Base-by-base conservation (phyloP, 2,888 invertebrate genomes). In the Andrena trimmerana region DNA sequence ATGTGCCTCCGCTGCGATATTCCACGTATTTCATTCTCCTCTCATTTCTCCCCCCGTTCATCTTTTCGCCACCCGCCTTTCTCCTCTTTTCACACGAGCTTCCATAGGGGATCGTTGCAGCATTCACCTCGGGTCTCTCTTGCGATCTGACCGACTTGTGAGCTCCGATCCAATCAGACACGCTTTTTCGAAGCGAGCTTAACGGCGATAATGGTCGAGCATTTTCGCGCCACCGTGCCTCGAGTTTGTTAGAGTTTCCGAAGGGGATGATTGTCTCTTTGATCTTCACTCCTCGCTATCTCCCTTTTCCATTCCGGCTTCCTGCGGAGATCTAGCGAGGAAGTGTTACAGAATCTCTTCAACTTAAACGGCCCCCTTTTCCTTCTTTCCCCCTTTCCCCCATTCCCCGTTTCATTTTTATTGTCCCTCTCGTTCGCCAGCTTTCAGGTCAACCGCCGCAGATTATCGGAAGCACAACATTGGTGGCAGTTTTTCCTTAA, bases 1-100 rank as follows among this genome's bases (percentile, higher is more conserved):
- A 67, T 48, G 50, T 42, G 74, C 27, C 33, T 42, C 60, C 59
- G 16, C 36, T 24, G 27, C 31, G 71, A 74, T 42, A 68, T 68
- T 52, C 27, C 74, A n/a, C 48, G 52, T 8, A n/a, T 75, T 63
- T 75, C 36, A 73, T 13, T 27, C 20, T 36, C n/a, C 31, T 63
- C 50, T 16, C 16, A 10, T 13, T n/a, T 0, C 0, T 48, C 16
- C 57, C 7, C 6, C 57, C 57, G 24, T 4, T 27, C 57, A 24
- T 20, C 42, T 57, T 24, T 10, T 27, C 57, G 8, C 57, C 24
- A 10, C 57, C 57, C 13, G n/a, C 57, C 13, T 10, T 20, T 57
- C 24, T 57, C 57, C 8, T 10, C 42, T 57, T 57, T 20, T 10
- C 24, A 24, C 57, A 0, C 57, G 13, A 8, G 24, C 20, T 57